Evolutionary conservation across 1,140 invertebrate genomes (phyloP), one percentile per base, ranked within the genome.

Genomic region (Ptiloglossa arizonensis): DNA sequence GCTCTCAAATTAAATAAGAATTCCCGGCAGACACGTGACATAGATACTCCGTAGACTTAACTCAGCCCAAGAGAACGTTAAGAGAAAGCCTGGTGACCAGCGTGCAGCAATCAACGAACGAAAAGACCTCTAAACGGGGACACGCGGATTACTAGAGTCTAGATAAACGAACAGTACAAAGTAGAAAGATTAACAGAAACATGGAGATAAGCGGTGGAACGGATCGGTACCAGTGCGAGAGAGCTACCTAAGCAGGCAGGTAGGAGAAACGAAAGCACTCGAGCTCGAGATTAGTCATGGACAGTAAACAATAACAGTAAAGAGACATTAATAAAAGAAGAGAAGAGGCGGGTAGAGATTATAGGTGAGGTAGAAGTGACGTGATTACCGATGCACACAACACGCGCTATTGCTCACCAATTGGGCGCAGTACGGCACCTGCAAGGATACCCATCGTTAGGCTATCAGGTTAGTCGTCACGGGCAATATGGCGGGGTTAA

Each of bases 371-470:
- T 91, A 91, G 90, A 91, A 93, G 93, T 94, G 93, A 93, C 91
- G 94, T 93, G 94, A 94, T 96, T 97, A 97, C 96, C 96, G 96
- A 96, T 96, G 96, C 95, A 96, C 95, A 97, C 95, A 96, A 96
- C 95, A 96, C 95, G 96, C 96, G 95, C 95, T 95, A 96, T 96
- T 96, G 96, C 96, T 97, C 96, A 96, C 96, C 96, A 96, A 95
- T 95, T 96, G 95, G 94, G 95, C 96, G 94, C 96, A 97, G 95
- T 95, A 96, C 94, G 95, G 95, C 94, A 95, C 95, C 95, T 95
- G 95, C 94, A 96, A 95, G 94, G 93, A 94, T 94, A 94, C 93
- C 93, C 92, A 94, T 93, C 93, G 93, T 94, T 94, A 94, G 93
- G 89, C 89, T 88, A 86, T 85, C 64, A 81, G 88, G 87, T 90